phyloP scores from a whole-genome alignment of 2,797 vertebrate species.

The Champsocephalus esox region DNA sequence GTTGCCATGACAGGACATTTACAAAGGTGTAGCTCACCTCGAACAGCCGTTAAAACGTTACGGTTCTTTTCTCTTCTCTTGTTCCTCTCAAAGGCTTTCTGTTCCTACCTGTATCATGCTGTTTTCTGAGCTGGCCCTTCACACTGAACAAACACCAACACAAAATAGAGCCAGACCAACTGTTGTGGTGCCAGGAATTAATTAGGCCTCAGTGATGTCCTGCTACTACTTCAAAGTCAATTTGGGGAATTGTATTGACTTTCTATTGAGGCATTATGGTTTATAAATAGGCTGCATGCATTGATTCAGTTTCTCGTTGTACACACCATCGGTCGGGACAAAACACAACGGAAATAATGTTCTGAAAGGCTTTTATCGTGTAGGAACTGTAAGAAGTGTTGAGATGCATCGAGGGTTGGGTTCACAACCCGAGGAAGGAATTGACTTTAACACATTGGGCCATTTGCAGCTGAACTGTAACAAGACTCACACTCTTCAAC shows the following conservation, averaged over 20 bases:
- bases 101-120: not conserved
- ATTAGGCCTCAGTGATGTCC: constrained; percentile 14
- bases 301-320: not conserved
- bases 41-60: not conserved
- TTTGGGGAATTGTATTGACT: not conserved
- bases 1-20: constrained; percentile 10
- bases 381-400: constrained; percentile 1
- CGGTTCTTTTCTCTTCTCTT: not conserved
- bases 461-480: not conserved
- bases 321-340: not conserved
- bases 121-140: constrained; percentile 22
- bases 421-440: not conserved
- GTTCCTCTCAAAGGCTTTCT: not conserved
- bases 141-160: constrained; percentile 14
- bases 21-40: constrained; percentile 10
- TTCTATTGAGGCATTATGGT: not conserved
- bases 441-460: not conserved
- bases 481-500: not conserved
- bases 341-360: not conserved
- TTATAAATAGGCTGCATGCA: constrained; percentile 5
- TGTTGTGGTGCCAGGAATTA: constrained; percentile 16
- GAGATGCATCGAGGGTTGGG: not conserved
- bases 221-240: constrained; percentile 14
- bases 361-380: constrained; percentile 9
- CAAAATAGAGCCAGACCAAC: constrained; percentile 33